Percentiles rank a stretch among this genome's conserved stretches.
Conservation (phyloP, 1,140 invertebrate species). For the Macrobrachium rosenbergii region DNA sequence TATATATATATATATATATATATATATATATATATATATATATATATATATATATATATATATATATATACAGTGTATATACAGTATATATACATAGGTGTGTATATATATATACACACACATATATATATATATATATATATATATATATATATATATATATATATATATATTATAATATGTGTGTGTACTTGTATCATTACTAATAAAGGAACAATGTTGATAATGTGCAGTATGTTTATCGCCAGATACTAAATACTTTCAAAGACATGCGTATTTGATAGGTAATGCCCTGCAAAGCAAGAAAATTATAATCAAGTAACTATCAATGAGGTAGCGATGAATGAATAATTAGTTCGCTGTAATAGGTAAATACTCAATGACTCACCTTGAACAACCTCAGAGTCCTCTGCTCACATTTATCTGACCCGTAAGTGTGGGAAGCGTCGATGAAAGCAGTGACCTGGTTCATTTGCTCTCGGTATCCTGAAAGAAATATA, state of each 20-base stretch:
- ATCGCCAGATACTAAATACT: too few relatives aligned
- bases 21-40: conserved; percentile 21
- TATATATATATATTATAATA: conserved; percentile 11
- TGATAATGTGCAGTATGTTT: too few relatives aligned
- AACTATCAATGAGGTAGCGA: background rate
- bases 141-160: conserved; percentile 3
- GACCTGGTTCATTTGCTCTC: conserved; percentile 78
- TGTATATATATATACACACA: background rate
- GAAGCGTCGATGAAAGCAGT: conserved; percentile 78
- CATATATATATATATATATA: conserved; percentile 14
- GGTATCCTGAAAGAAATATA: conserved; percentile 68
- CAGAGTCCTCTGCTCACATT: conserved; percentile 73
- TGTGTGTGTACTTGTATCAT: background rate
- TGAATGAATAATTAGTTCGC: too few relatives aligned
- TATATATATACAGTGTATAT: too few relatives aligned
- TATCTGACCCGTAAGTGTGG: conserved; percentile 77
- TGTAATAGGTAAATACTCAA: too few relatives aligned
- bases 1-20: conserved; percentile 17
- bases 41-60: background rate
- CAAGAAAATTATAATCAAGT: background rate
- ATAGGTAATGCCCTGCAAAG: background rate
- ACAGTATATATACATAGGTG: background rate
- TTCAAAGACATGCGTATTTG: too few relatives aligned
- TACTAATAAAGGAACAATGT: too few relatives aligned
- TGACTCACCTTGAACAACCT: conserved; percentile 69